Conservation (phyloP, 2,888 invertebrate species). For the Lochmaea capreae region DNA sequence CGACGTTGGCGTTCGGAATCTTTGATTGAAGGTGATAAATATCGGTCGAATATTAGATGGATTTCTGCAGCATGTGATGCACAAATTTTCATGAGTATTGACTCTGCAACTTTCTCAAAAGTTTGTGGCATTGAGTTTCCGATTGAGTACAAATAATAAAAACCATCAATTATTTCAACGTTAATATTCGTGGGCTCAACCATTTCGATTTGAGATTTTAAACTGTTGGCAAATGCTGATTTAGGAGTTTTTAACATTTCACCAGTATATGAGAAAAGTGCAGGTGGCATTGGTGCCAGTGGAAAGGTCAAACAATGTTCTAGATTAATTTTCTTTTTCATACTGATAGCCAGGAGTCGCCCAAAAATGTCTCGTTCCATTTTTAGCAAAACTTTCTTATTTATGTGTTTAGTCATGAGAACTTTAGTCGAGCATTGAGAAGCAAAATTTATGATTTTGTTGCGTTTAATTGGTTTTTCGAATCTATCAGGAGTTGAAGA, state of each 20-base stretch:
- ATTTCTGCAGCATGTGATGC: slow-evolving; percentile 45
- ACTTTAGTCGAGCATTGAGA: slow-evolving; percentile 43
- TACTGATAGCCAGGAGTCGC: background rate
- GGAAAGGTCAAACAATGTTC: slow-evolving; percentile 46
- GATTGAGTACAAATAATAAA: slow-evolving; percentile 49
- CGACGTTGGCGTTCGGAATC: slow-evolving; percentile 53
- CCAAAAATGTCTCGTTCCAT: no score
- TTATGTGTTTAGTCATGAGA: background rate
- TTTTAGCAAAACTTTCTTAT: no score
- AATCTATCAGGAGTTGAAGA: slow-evolving; percentile 32
- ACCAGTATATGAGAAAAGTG: slow-evolving; percentile 35
- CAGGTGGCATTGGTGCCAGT: slow-evolving; percentile 26
- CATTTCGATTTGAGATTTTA: slow-evolving; percentile 30
- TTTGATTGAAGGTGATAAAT: slow-evolving; percentile 53
- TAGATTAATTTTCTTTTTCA: slow-evolving; percentile 42
- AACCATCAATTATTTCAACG: slow-evolving; percentile 25
- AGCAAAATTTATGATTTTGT: slow-evolving; percentile 51
- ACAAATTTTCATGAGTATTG: slow-evolving; percentile 42
- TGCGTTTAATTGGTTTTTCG: slow-evolving; percentile 42
- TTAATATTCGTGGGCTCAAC: background rate
- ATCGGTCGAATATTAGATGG: slow-evolving; percentile 55
- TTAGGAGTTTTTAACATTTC: slow-evolving; percentile 42
- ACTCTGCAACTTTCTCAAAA: slow-evolving; percentile 53
- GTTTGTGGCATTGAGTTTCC: slow-evolving; percentile 50
- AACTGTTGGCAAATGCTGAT: slow-evolving; percentile 34